phyloP scores from a whole-genome alignment of 2,797 vertebrate genomes.

The Notolabrus celidotus region DNA sequence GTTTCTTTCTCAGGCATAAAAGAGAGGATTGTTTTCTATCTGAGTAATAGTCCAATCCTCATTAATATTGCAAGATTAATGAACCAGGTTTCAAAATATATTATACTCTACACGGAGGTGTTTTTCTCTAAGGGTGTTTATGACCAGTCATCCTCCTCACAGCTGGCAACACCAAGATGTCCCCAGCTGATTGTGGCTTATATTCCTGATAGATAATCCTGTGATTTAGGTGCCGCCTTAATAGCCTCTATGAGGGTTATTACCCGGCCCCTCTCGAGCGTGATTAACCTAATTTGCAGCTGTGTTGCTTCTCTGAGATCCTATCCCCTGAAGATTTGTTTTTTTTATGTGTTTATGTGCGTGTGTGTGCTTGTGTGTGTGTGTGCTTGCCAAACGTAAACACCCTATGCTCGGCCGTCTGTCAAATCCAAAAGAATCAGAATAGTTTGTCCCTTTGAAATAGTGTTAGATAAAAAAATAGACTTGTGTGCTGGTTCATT shows the following conservation, averaged over 20 bases:
- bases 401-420: slow-evolving; percentile 70
- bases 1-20: slow-evolving; percentile 1
- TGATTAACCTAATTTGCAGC: slow-evolving; percentile 82
- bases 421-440: slow-evolving; percentile 65
- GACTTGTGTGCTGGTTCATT: slow-evolving; percentile 24
- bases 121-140: slow-evolving; percentile 20
- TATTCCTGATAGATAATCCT: slow-evolving; percentile 63
- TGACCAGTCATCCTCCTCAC: slow-evolving; percentile 23
- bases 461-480: slow-evolving; percentile 36
- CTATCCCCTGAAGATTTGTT: slow-evolving; percentile 65
- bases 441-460: slow-evolving; percentile 65
- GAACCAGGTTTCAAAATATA: slow-evolving; percentile 30
- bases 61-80: slow-evolving; percentile 52
- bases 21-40: slow-evolving; percentile 15
- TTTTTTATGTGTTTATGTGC: slow-evolving; percentile 6
- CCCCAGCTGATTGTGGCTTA: slow-evolving; percentile 38
- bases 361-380: slow-evolving; percentile 24
- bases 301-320: slow-evolving; percentile 77
- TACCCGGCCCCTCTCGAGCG: slow-evolving; percentile 81
- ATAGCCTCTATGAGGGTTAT: slow-evolving; percentile 80
- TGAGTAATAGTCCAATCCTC: slow-evolving; percentile 13
- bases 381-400: slow-evolving; percentile 43
- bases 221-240: slow-evolving; percentile 79
- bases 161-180: slow-evolving; percentile 26
- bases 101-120: slow-evolving; percentile 7